Evolutionary conservation across 2,888 invertebrate genomes (phyloP), one percentile per base, ranked within the genome.

Genomic region (Pycnomerus fuliginosus): DNA sequence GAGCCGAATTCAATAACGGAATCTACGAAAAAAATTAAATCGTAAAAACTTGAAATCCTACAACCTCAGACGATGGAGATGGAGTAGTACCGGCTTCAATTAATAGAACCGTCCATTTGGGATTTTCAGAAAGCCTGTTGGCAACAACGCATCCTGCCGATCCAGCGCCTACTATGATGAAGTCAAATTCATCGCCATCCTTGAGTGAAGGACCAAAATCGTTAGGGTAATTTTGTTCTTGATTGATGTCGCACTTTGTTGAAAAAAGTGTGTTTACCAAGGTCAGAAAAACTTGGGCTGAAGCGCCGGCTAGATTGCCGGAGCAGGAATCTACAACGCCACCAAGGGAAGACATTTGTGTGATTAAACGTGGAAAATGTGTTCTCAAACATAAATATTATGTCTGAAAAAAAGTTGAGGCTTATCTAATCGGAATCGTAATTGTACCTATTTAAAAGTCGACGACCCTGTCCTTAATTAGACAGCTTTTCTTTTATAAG

Each of bases 261-360:
- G 76, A 69, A 25, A 84, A 64, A 37, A 86, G 64, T 0, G 78
- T 75, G 50, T 80, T 79, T 39, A 85, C 60, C 0, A 83, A 67
- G 5, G 80, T 74, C 1, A 76, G 64, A 61, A 86, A 82, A 31
- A 83, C 49, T 0, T 75, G 70, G 0, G 74, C 75, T 1, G 73
- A 67, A 0, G 69, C 65, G 1, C 75, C 74, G 49, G 72, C 69
- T 43, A 69, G 68, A 48, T 65, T 58, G 14, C 34, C 16, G 1
- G 51, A 48, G 34, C 53, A 53, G 1, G 48, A 31, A 16, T 41
- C 32, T 2, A 10, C 12, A 10, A 37, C n/a, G 1, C 12, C n/a
- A n/a, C n/a, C n/a, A n/a, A n/a, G n/a, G n/a, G n/a, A n/a, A n/a
- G n/a, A n/a, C n/a, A n/a, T n/a, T n/a, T n/a, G n/a, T n/a, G n/a